Evolutionary conservation across 2,888 invertebrate genomes (phyloP), one percentile per base, ranked within the genome.

Genomic region (Margaritifera margaritifera): DNA sequence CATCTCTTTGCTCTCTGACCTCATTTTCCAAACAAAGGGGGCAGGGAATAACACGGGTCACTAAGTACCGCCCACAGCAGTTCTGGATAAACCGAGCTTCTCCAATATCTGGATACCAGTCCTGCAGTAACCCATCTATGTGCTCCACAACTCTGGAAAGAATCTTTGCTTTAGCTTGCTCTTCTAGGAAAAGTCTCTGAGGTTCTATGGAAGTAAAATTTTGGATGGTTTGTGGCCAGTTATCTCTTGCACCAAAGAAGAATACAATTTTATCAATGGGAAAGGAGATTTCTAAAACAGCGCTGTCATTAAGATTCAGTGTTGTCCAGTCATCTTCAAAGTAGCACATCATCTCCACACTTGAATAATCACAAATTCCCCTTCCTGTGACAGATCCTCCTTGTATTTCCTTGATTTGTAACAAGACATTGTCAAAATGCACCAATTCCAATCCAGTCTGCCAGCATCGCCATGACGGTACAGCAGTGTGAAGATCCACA

Each of bases 51-150:
- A 98, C 90, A 18, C 99, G 92, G 0, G 98, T 98, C 64, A 99
- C 96, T 55, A 99, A 92, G 89, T 98, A 95, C 83, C 96, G 94
- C 0, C 99, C 99, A 75, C 98, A 97, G 0, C 97, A 97, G 0
- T 98, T 98, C 89, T 99, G 99, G 4, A 98, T 97, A 91, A 99
- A 99, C 56, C 99, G 93, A 0, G 98, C 98, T 64, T 86, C 85
- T 25, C 98, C 98, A 67, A 98, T 91, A 0, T 96, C 96, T 0
- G 98, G 98, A 89, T 97, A 99, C 99, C 99, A 99, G 90, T 99
- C 99, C 89, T 99, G 99, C 0, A 99, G 91, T 62, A 99, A 91
- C 64, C 97, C 93, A 90, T 99, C 99, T 75, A 99, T 95, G 87
- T 98, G 97, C 89, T 98, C 98, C 0, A 98, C 96, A 4, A 96